These are phyloP conservation scores for Cheilosia variabilis DNA, from an alignment of 2,888 invertebrate genomes.

Conservation along the genomic window DNA sequence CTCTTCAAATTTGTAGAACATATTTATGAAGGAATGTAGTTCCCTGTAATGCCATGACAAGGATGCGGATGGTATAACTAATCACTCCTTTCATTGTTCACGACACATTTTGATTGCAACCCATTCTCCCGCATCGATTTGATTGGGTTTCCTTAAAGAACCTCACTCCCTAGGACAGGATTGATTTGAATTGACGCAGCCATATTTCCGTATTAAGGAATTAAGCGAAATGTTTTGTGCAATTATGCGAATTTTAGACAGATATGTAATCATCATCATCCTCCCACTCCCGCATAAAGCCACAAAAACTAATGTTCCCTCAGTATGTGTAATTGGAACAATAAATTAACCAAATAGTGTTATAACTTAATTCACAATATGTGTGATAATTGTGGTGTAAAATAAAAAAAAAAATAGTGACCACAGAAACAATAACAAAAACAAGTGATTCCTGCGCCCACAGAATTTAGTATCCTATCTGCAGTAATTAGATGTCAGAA, in stretches of 20 bases:
- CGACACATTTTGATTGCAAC: neutral
- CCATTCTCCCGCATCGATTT: neutral
- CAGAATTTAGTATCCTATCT: conserved; percentile 69
- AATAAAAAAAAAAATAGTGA: conserved; percentile 13
- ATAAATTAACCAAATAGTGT: conserved; percentile 54
- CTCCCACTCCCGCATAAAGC: conserved; percentile 1
- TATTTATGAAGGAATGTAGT: too few relatives aligned
- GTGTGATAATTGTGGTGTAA: conserved; percentile 55
- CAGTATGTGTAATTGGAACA: conserved; percentile 40
- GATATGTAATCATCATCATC: conserved; percentile 11
- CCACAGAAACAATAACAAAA: conserved; percentile 45
- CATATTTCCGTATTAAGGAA: conserved; percentile 14
- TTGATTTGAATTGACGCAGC: conserved; percentile 30
- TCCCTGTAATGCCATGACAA: too few relatives aligned
- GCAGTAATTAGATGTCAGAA: conserved; percentile 74
- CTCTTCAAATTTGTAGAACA: too few relatives aligned
- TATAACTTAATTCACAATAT: conserved; percentile 61
- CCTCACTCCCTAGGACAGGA: conserved; percentile 16
- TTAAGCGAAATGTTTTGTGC: conserved; percentile 21
- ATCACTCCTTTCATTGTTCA: too few relatives aligned
- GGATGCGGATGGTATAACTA: too few relatives aligned
- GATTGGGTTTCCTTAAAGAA: neutral
- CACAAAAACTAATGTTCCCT: conserved; percentile 45
- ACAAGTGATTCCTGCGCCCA: conserved; percentile 55
- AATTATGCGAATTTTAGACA: conserved; percentile 26